Evolutionary conservation across 2,113 vertebrate species (phyloP).

Genomic region (Puntigrus tetrazona): DNA sequence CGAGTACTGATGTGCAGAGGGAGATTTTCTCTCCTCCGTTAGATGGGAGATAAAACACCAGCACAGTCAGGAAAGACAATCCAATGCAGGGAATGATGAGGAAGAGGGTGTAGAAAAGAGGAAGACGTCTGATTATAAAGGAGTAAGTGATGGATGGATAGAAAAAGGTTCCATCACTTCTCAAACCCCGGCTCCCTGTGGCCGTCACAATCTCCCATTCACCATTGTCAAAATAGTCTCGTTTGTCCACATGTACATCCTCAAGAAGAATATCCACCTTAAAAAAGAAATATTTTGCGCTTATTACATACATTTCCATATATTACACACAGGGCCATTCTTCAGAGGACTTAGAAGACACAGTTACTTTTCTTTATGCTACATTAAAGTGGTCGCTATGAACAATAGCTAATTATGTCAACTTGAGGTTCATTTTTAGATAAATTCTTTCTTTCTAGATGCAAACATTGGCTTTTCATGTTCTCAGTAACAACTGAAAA

Average conservation of each 20-base stretch:
- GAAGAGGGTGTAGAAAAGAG: conserved; percentile 95
- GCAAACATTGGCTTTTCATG: not conserved
- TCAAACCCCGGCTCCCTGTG: conserved; percentile 83
- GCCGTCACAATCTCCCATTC: conserved; percentile 96
- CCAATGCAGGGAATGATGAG: conserved; percentile 96
- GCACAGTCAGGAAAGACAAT: conserved; percentile 90
- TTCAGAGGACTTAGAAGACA: not conserved
- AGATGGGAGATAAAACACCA: conserved; percentile 97
- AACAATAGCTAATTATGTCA: not conserved
- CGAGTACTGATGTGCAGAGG: conserved; percentile 93
- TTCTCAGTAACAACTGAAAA: not conserved
- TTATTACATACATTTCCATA: not conserved
- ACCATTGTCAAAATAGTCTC: conserved; percentile 95
- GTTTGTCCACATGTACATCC: conserved; percentile 89
- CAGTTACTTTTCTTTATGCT: not conserved
- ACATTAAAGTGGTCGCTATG: not conserved
- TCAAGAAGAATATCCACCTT: conserved; percentile 88
- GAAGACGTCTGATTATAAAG: conserved; percentile 90
- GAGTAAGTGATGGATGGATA: conserved; percentile 92
- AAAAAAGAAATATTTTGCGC: not conserved
- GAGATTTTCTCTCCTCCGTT: conserved; percentile 93
- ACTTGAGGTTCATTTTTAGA: no score
- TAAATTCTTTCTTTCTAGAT: not conserved
- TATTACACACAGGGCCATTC: not conserved
- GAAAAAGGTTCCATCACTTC: conserved; percentile 82